phyloP scores from a whole-genome alignment of 1,140 invertebrate species.

The Holcopasites calliopsidis region DNA sequence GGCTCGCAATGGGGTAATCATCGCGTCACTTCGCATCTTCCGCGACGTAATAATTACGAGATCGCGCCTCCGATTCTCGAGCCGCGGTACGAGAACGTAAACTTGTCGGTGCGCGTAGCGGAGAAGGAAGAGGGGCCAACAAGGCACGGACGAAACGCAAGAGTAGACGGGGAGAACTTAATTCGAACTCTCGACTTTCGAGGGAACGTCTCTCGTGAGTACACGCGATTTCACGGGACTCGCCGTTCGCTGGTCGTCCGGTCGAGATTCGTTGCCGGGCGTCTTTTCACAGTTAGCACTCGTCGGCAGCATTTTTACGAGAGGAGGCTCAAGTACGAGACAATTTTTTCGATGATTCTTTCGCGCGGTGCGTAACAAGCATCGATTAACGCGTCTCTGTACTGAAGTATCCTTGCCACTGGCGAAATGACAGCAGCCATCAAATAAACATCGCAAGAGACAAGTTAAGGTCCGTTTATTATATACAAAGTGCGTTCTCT shows the following conservation, averaged over 20 bases:
- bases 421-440: neutral
- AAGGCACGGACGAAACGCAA: slow-evolving; percentile 30
- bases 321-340: neutral
- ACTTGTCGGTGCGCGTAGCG: neutral
- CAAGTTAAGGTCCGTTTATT: neutral
- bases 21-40: slow-evolving; percentile 63
- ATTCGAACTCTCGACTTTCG: slow-evolving; percentile 49
- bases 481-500: no score
- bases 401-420: neutral
- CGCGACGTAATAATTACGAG: slow-evolving; percentile 66
- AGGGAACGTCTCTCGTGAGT: neutral
- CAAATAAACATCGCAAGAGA: neutral
- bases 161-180: slow-evolving; percentile 32
- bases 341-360: neutral
- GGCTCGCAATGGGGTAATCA: slow-evolving; percentile 62
- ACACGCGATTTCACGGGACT: slow-evolving; percentile 45
- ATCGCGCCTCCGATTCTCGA: slow-evolving; percentile 57
- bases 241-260: neutral
- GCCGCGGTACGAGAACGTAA: slow-evolving; percentile 35
- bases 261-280: slow-evolving; percentile 4
- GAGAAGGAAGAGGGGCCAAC: no score
- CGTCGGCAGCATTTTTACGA: neutral
- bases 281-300: neutral
- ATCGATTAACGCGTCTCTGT: neutral
- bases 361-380: neutral